Evolutionary conservation across 2,113 vertebrate species (phyloP).

Genomic region (Bucco capensis): DNA sequence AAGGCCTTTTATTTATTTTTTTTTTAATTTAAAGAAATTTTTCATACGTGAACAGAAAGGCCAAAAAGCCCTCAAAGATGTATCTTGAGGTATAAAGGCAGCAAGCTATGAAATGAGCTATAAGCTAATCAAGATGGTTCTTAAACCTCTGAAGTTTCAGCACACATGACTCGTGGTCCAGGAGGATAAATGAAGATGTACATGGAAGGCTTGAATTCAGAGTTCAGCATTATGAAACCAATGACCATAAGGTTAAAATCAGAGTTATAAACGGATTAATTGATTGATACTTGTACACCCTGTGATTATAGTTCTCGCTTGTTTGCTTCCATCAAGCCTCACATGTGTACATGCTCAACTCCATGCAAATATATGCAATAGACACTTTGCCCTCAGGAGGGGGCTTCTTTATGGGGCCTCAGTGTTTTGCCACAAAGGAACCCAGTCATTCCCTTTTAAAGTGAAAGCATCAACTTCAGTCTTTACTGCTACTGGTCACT

Average conservation of each 20-base stretch:
- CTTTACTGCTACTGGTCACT: neutral
- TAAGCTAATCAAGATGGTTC: neutral
- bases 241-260: neutral
- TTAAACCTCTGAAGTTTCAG: conserved; percentile 5
- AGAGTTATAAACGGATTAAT: neutral
- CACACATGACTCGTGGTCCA: neutral
- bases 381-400: neutral
- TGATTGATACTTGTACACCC: neutral
- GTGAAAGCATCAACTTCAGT: conserved; percentile 1
- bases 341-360: neutral
- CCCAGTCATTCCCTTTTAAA: conserved; percentile 7
- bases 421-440: conserved; percentile 28
- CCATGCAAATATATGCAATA: neutral
- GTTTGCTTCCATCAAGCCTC: neutral
- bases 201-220: neutral
- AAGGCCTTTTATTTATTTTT: neutral
- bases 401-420: neutral
- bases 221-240: neutral
- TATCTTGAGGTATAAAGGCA: conserved; percentile 29
- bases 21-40: conserved; percentile 3
- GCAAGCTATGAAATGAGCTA: conserved; percentile 56
- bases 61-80: neutral
- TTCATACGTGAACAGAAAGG: conserved; percentile 25
- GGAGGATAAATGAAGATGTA: neutral
- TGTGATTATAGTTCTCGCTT: neutral